Percentiles rank a stretch among this genome's conserved stretches.
These are phyloP conservation scores for Apteryx owenii DNA, from an alignment of 2,113 vertebrate species.

Conservation along the genomic window DNA sequence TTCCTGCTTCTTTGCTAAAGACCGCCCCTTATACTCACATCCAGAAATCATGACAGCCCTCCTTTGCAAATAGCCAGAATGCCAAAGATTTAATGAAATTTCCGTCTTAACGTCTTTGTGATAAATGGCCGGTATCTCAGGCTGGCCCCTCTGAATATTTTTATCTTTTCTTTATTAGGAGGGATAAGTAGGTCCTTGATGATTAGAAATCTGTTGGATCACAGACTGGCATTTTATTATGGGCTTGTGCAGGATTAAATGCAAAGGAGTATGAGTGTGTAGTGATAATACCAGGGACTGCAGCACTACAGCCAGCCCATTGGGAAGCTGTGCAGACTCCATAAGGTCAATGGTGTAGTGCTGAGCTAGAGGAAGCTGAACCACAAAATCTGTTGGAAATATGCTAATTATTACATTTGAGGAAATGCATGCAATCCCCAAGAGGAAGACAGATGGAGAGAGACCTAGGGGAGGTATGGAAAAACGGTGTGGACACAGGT, in stretches of 20 bases:
- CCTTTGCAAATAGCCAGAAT: background rate
- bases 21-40: background rate
- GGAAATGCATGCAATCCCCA: background rate
- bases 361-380: background rate
- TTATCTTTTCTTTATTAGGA: background rate
- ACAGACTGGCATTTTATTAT: background rate
- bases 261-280: background rate
- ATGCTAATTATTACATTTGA: background rate
- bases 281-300: background rate
- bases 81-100: background rate
- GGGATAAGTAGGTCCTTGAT: background rate
- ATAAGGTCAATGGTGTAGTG: background rate
- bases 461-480: background rate
- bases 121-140: background rate
- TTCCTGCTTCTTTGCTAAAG: background rate
- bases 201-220: background rate
- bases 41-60: background rate
- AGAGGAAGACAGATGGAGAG: background rate
- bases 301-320: background rate
- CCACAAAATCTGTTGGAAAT: background rate
- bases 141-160: background rate
- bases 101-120: conserved; percentile 20
- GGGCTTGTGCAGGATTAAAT: background rate
- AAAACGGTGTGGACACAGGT: background rate
- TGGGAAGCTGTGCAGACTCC: background rate